phyloP scores from a whole-genome alignment of 2,113 vertebrate genomes.

The Phylloscopus trochilus region DNA sequence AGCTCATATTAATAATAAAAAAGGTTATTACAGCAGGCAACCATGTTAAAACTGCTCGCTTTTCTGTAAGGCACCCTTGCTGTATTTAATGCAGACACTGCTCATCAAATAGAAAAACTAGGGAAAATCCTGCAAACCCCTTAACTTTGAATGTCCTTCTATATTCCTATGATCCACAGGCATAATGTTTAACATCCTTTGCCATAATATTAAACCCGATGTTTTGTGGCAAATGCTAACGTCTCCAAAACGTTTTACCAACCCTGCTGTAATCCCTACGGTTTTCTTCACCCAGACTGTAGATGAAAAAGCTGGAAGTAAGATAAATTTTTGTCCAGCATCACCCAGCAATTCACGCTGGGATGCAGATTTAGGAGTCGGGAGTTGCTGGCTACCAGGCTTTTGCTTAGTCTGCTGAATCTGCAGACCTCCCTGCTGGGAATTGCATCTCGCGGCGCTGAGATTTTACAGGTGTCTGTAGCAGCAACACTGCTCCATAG shows the following conservation, averaged over 20 bases:
- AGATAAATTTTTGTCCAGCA: background rate
- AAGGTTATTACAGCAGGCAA: slow-evolving; percentile 59
- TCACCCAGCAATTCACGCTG: background rate
- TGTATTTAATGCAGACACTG: slow-evolving; percentile 6
- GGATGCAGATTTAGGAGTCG: background rate
- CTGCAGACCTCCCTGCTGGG: slow-evolving; percentile 28
- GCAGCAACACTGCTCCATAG: background rate
- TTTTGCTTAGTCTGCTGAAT: slow-evolving; percentile 32
- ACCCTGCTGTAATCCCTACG: background rate
- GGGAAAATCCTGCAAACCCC: slow-evolving; percentile 26
- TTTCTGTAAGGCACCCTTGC: slow-evolving; percentile 18
- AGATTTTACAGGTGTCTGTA: slow-evolving; percentile 56
- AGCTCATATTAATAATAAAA: slow-evolving; percentile 56
- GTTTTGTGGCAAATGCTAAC: background rate
- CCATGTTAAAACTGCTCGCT: slow-evolving; percentile 56
- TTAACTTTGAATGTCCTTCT: slow-evolving; percentile 35
- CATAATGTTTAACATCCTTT: background rate
- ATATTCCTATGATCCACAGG: background rate
- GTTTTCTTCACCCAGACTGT: background rate
- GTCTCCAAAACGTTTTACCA: background rate
- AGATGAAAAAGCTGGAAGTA: background rate
- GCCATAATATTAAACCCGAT: background rate
- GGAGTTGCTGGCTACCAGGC: slow-evolving; percentile 33
- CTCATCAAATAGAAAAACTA: slow-evolving; percentile 24
- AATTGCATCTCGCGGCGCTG: background rate